Base-by-base conservation (phyloP, 2,888 invertebrate genomes). In the Perizoma flavofasciatum region DNA sequence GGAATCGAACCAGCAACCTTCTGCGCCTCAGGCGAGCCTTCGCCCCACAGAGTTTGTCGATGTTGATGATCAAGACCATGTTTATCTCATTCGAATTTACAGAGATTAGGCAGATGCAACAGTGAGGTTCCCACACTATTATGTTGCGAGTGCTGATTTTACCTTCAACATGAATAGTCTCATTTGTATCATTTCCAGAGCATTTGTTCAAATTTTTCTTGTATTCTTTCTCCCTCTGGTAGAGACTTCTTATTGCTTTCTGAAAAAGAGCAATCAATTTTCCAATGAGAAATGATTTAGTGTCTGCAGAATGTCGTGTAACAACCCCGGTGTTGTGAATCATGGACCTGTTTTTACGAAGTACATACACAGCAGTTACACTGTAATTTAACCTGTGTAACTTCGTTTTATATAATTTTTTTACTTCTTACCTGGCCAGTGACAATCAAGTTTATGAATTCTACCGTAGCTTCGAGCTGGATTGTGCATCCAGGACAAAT, bases 401-500 rank as follows among this genome's bases (percentile, higher is more conserved):
- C 22, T 22, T 22, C 22, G 22, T 11, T 37, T 50, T 11, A 57
- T 9, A 51, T 37, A 4, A 39, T 4, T 8, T 47, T 54, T 54
- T 49, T 41, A 54, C 35, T 59, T 58, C 22, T 66, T 72, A 92
- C 92, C 83, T 96, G 96, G 1, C 96, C 96, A 73, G 93, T 93
- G 55, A 95, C 90, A 66, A 96, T 93, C 11, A 96, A 85, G 70
- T 95, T 94, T 72, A 96, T 93, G 82, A 96, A 96, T 73, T 95
- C 94, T 57, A 95, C 94, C 32, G 96, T 95, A 46, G 95, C 94
- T 80, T 96, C 95, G 69, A 96, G 78, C 78, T 96, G 96, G 59
- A 96, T 94, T 63, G 95, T 95, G 74, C 96, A 96, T 44, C 95
- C 95, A 6, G 95, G 95, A 76, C 96, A 96, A 70, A 96, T 95